phyloP scores from a whole-genome alignment of 2,888 invertebrate genomes.

The Apoderus coryli region DNA sequence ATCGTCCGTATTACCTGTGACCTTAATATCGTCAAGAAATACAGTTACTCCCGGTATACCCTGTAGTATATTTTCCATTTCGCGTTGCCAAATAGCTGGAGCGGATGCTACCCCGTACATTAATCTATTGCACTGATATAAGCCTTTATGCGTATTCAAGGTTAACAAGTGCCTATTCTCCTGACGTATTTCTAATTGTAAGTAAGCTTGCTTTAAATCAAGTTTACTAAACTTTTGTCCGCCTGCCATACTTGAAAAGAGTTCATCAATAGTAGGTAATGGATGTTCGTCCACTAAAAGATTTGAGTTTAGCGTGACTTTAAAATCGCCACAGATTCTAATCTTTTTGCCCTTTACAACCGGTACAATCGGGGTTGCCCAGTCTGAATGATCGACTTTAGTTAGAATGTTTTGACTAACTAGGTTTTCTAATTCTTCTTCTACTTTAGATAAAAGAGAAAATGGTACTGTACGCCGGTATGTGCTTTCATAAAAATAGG shows the following conservation, averaged over 20 bases:
- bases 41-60: conserved; percentile 20
- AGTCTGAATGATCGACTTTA: conserved; percentile 14
- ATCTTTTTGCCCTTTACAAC: conserved; percentile 12
- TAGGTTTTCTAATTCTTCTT: conserved; percentile 11
- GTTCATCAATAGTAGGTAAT: conserved; percentile 12
- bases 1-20: conserved; percentile 18
- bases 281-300: conserved; percentile 10
- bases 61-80: conserved; percentile 20
- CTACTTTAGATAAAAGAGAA: conserved; percentile 8
- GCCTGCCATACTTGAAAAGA: conserved; percentile 18
- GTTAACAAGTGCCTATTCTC: conserved; percentile 23
- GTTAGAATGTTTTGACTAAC: conserved; percentile 13
- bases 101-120: conserved; percentile 23
- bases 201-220: conserved; percentile 25
- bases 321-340: conserved; percentile 14
- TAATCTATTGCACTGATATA: conserved; percentile 23
- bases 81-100: conserved; percentile 15
- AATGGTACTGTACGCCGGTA: conserved; percentile 12
- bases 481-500: conserved; percentile 12
- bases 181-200: conserved; percentile 24
- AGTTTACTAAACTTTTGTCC: conserved; percentile 17
- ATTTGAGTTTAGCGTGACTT: conserved; percentile 10
- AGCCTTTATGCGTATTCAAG: conserved; percentile 25
- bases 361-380: conserved; percentile 15
- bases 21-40: conserved; percentile 24